These are phyloP conservation scores for Cordylochernes scorpioides DNA, from an alignment of 2,888 invertebrate genomes.

Conservation along the genomic window DNA sequence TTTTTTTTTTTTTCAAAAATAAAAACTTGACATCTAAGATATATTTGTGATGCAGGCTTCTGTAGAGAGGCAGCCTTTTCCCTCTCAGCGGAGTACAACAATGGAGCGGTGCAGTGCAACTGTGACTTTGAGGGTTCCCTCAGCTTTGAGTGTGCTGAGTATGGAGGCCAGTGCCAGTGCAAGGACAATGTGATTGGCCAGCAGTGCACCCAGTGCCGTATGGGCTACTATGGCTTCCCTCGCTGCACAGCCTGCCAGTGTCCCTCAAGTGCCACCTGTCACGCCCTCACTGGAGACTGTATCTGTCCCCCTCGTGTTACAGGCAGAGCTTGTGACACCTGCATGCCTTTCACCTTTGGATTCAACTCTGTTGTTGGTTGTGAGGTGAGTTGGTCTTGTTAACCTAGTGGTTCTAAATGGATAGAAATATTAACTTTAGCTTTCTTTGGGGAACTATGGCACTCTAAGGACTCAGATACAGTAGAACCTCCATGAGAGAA, in stretches of 20 bases:
- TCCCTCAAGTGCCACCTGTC: slow-evolving; percentile 48
- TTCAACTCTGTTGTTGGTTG: slow-evolving; percentile 83
- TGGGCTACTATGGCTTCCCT: slow-evolving; percentile 85
- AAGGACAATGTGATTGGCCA: slow-evolving; percentile 75
- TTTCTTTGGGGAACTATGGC: neutral
- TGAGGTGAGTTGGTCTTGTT: slow-evolving; percentile 26
- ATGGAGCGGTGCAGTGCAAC: slow-evolving; percentile 60
- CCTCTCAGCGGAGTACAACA: slow-evolving; percentile 76
- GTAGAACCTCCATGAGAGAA: too few species aligned
- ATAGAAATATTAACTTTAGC: too few species aligned
- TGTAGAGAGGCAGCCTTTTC: slow-evolving; percentile 77
- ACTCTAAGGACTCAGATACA: neutral
- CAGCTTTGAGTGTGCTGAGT: slow-evolving; percentile 62
- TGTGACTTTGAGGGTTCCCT: slow-evolving; percentile 48
- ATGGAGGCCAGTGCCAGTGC: slow-evolving; percentile 89
- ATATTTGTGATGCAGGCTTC: slow-evolving; percentile 31
- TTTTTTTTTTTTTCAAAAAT: too few species aligned
- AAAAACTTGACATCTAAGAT: too few species aligned
- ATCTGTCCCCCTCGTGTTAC: slow-evolving; percentile 71
- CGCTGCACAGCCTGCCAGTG: slow-evolving; percentile 69
- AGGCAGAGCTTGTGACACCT: slow-evolving; percentile 65
- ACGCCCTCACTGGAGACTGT: slow-evolving; percentile 29
- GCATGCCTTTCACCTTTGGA: slow-evolving; percentile 63
- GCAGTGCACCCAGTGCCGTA: slow-evolving; percentile 46
- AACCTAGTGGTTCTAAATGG: too few species aligned